A percentile compares a stretch with the other conserved stretches of the same genome.
Conservation (phyloP, 2,797 vertebrate genomes). For the Tragelaphus eurycerus region DNA sequence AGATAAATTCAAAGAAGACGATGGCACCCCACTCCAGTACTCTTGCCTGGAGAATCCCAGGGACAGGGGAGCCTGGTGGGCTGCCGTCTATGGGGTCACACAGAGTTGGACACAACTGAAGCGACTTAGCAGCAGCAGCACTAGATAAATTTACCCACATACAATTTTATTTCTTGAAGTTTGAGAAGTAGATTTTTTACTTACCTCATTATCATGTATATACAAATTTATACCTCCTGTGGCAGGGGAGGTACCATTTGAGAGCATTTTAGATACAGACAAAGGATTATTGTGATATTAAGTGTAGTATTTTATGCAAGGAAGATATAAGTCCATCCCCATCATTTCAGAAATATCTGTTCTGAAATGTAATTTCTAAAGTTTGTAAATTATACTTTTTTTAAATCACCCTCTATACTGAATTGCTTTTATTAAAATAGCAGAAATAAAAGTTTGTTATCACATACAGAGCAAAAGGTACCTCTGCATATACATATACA, state of each 20-base stretch:
- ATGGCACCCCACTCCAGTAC: too few species aligned
- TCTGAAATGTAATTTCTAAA: neutral
- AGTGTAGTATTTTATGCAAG: neutral
- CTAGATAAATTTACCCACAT: constrained; percentile 36
- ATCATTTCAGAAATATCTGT: constrained; percentile 12
- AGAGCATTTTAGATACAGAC: neutral
- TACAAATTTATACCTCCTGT: constrained; percentile 27
- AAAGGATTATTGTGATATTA: neutral
- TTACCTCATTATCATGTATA: constrained; percentile 2
- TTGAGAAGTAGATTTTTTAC: constrained; percentile 8
- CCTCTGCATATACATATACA: neutral
- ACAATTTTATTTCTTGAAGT: neutral
- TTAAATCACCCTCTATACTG: neutral
- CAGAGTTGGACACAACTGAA: too few species aligned
- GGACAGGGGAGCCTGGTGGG: too few species aligned
- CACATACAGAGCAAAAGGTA: neutral
- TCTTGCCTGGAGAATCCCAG: too few species aligned
- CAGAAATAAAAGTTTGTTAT: neutral
- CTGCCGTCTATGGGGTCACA: too few species aligned
- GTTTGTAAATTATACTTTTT: neutral
- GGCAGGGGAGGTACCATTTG: neutral
- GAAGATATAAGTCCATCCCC: neutral
- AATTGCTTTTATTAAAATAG: neutral
- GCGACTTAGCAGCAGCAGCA: neutral
- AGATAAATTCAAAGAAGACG: neutral